Evolutionary conservation across 2,888 invertebrate genomes (phyloP), one percentile per base, ranked within the genome.

Genomic region (Tigriopus californicus): DNA sequence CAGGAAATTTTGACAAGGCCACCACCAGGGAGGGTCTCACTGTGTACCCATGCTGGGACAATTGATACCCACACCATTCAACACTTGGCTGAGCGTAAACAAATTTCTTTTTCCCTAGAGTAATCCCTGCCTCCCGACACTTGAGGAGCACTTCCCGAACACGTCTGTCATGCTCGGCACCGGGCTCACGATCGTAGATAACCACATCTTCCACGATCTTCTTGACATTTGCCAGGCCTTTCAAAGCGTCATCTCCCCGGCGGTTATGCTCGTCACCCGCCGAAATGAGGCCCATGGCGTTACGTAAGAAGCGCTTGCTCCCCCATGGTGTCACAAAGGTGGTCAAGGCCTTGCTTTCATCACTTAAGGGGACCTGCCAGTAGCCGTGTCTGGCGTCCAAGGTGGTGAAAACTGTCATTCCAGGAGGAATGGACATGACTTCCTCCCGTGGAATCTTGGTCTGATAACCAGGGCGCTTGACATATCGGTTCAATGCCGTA

Each of bases 201-300:
- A 46, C 8, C 18, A 46, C 46, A 20, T 46, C 46, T 10, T 55
- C 55, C n/a, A 55, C 55, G 5, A 55, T 42, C 42, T 55, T 55
- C 41, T 18, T 42, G n/a, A 42, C 42, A 3, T 42, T 40, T 20
- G 15, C 18, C 42, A 41, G 15, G 18, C 55, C 55, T 40, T 55
- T 41, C 40, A 55, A 41, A 10, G 55, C 55, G 5, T 55, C 24
- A 20, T 55, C 55, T 55, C 55, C 55, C 6, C 55, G 55, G 10
- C 55, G 40, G 8, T 42, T 42, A 18, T 55, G 24, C 55, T 55
- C 42, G 18, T 55, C 55, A 2, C 55, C 55, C 15, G 41, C 42
- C 6, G 55, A 41, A 24, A 55, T 46, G 15, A 55, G 55, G 42
- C 42, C 55, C 24, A 41, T 40, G 18, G 55, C 41, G 40, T 40